Evolutionary conservation across 2,113 vertebrate species (phyloP).

Genomic region (Eptesicus fuscus): DNA sequence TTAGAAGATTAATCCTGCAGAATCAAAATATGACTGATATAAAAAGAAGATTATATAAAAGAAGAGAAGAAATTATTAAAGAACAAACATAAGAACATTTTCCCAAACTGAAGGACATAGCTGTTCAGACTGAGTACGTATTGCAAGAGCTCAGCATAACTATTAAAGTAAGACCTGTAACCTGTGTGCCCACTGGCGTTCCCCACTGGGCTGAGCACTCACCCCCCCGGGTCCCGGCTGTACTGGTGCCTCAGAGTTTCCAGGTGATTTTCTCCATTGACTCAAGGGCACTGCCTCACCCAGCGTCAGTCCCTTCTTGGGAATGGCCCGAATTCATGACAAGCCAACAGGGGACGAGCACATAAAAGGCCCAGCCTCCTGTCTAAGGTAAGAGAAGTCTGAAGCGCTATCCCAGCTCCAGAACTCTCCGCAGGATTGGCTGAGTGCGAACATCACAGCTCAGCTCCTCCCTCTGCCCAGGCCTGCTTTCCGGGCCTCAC

Average conservation of each 20-base stretch:
- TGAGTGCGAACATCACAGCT: neutral
- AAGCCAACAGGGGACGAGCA: neutral
- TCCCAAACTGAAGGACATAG: neutral
- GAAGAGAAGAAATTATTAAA: conserved; percentile 17
- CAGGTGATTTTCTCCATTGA: neutral
- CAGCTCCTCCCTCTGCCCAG: neutral
- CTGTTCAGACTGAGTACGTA: neutral
- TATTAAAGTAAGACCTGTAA: neutral
- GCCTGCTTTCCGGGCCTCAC: neutral
- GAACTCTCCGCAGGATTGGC: neutral
- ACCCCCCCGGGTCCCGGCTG: neutral
- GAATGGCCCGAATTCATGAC: neutral
- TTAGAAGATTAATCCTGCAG: neutral
- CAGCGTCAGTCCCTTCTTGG: neutral
- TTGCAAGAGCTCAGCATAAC: neutral
- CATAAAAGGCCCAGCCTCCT: neutral
- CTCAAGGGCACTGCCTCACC: neutral
- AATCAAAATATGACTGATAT: neutral
- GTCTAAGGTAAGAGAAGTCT: neutral
- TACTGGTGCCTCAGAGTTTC: neutral
- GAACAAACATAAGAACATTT: neutral
- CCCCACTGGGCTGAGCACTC: neutral
- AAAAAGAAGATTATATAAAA: neutral
- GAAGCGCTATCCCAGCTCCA: neutral
- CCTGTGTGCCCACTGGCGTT: neutral